A percentile compares a stretch with the other conserved stretches of the same genome.
Conservation (phyloP, 1,140 invertebrate species). For the Trigoniulus corallinus region DNA sequence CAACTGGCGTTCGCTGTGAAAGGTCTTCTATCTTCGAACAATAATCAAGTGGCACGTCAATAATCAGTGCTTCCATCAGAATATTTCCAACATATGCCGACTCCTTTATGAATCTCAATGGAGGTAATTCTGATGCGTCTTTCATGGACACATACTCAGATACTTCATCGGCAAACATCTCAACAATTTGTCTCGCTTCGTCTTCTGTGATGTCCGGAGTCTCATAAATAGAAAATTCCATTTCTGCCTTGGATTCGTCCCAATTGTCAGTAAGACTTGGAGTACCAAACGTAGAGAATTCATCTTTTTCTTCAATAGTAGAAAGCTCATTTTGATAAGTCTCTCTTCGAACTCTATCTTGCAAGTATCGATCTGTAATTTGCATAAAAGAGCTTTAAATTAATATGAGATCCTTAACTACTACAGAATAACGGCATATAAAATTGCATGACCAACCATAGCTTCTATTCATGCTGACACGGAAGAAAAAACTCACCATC, state of each 20-base stretch:
- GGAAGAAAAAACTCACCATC: no score
- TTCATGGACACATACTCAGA: constrained; percentile 71
- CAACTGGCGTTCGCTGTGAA: constrained; percentile 3
- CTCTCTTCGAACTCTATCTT: neutral
- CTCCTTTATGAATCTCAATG: constrained; percentile 70
- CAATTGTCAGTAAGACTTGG: constrained; percentile 4
- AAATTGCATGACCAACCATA: no score
- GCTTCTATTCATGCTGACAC: no score
- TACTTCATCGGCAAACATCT: constrained; percentile 83
- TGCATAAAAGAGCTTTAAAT: no score
- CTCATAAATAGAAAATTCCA: constrained; percentile 61
- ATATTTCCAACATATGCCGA: constrained; percentile 69
- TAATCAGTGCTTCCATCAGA: constrained; percentile 75
- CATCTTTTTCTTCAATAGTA: constrained; percentile 7
- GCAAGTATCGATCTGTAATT: neutral
- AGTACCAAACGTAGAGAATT: constrained; percentile 4
- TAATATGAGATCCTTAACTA: no score
- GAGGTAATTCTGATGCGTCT: constrained; percentile 71
- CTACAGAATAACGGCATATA: no score
- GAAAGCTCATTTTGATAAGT: constrained; percentile 7
- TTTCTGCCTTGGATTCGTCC: constrained; percentile 6
- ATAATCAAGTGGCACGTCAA: constrained; percentile 49
- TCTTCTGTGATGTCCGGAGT: constrained; percentile 80
- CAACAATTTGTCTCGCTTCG: constrained; percentile 73
- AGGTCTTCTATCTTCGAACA: constrained; percentile 37